Base-by-base conservation (phyloP, 2,797 vertebrate species). In the Zenarchopterus dispar region DNA sequence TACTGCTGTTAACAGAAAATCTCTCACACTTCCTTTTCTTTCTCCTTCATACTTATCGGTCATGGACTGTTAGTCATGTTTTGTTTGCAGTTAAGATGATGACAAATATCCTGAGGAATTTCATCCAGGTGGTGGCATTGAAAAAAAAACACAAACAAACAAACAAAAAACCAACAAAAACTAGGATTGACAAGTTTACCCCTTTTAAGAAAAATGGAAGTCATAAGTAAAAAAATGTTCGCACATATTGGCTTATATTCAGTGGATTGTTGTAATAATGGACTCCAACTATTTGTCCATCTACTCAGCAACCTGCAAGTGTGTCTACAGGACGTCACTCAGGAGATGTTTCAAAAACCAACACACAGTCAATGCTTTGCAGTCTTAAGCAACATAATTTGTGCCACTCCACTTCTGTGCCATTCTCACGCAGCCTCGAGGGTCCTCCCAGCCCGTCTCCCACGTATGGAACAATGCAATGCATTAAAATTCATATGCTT, bases 401-500 rank as follows among this genome's bases (percentile, higher is more conserved):
- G 56, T 56, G 11, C 39, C 22, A 3, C 81, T 56, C 76, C 52
- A 46, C 74, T 33, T 69, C 75, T 73, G 60, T 73, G 77, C 44
- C 61, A 78, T 63, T 70, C 80, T 73, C 81, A 80, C 54, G 19
- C 66, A 75, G 75, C 70, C 78, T 84, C 70, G 50, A 87, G 77
- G 58, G 54, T 78, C 46, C 74, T 80, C 78, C 85, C 79, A 85
- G 71, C 79, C 70, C 23, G 28, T 70, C 87, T 87, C 91, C 92
- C 89, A 93, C 92, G 82, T 78, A 48, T 68, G 75, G 55, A 87
- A 91, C 76, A 85, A 89, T 88, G 80, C 54, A 62, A 66, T 11
- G 56, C 86, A 93, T 94, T 88, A 89, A 89, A 91, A 93, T 92
- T 91, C 86, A 92, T 90, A 60, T 36, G 80, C 66, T 80, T 84